A percentile compares a stretch with the other conserved stretches of the same genome.
Conservation (phyloP, 2,797 vertebrate species). For the Thripadectes ignobilis region DNA sequence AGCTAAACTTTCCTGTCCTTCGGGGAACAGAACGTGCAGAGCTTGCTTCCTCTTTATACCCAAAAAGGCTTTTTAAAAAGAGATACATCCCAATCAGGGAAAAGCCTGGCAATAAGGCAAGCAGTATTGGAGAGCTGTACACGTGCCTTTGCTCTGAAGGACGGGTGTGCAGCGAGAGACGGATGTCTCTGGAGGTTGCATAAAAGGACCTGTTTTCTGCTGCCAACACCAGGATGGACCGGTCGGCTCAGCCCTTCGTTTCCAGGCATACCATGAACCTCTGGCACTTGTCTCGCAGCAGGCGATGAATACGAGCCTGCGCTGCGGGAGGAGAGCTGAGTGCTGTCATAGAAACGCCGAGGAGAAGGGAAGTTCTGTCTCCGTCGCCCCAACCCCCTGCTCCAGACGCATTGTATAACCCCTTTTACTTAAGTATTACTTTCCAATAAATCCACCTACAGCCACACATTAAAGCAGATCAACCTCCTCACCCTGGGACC, state of each 20-base stretch:
- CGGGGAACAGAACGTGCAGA: not conserved
- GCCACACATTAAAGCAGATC: not conserved
- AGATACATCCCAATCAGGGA: not conserved
- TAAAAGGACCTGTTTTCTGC: not conserved
- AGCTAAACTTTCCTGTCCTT: not conserved
- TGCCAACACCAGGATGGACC: not conserved
- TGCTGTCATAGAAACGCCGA: constrained; percentile 37
- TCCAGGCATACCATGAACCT: not conserved
- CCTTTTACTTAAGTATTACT: constrained; percentile 22
- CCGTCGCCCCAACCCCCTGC: not conserved
- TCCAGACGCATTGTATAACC: constrained; percentile 27
- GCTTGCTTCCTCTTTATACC: not conserved
- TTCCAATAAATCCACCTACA: constrained; percentile 33
- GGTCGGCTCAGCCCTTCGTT: not conserved
- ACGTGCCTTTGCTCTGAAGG: not conserved
- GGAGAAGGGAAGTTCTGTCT: constrained; percentile 8
- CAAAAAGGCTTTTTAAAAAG: not conserved
- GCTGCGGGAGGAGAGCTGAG: not conserved
- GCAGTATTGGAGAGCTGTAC: not conserved
- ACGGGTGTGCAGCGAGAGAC: not conserved
- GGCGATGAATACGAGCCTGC: not conserved
- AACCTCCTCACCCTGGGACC: not conserved
- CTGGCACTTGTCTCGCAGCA: not conserved
- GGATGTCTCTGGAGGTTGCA: not conserved
- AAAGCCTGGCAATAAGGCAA: not conserved